phyloP scores from a whole-genome alignment of 1,140 invertebrate genomes.

The Muscidifurax raptorellus region DNA sequence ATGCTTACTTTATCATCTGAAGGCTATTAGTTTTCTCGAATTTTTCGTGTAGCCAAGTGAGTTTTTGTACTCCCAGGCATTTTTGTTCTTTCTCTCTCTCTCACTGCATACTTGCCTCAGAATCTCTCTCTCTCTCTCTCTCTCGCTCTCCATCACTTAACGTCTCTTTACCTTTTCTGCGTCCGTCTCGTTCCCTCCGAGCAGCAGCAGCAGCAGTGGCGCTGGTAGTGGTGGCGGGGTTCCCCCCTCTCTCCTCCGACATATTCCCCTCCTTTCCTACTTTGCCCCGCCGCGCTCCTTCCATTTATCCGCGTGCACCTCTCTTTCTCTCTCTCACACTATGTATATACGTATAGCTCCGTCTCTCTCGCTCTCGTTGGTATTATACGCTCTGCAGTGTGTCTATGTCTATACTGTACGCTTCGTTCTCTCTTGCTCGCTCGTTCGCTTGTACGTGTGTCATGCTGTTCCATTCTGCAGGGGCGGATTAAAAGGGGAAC shows the following conservation, averaged over 20 bases:
- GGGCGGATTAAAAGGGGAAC: conserved; percentile 48
- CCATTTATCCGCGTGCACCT: conserved; percentile 43
- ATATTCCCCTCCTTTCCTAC: not conserved
- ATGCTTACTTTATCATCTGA: too few species aligned
- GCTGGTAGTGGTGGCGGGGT: too few species aligned
- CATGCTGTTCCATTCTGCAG: conserved; percentile 56
- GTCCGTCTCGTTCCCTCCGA: conserved; percentile 47
- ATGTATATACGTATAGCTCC: not conserved
- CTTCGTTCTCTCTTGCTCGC: not conserved
- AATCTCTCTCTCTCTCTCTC: conserved; percentile 43
- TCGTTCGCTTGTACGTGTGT: conserved; percentile 44
- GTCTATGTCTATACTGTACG: conserved; percentile 11
- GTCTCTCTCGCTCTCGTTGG: not conserved
- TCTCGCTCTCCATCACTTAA: conserved; percentile 47
- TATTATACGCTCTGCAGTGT: not conserved
- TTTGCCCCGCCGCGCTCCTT: not conserved
- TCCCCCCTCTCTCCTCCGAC: not conserved
- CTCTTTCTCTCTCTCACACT: conserved; percentile 12
- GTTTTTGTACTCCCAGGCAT: conserved; percentile 44
- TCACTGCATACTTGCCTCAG: conserved; percentile 28
- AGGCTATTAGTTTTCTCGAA: conserved; percentile 10
- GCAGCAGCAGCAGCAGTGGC: not conserved
- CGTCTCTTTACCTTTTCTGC: conserved; percentile 49
- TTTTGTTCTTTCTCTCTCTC: conserved; percentile 31
- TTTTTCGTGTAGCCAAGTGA: conserved; percentile 25